Conservation (phyloP, 2,797 vertebrate genomes). For the Dendrocincla tyrannina region DNA sequence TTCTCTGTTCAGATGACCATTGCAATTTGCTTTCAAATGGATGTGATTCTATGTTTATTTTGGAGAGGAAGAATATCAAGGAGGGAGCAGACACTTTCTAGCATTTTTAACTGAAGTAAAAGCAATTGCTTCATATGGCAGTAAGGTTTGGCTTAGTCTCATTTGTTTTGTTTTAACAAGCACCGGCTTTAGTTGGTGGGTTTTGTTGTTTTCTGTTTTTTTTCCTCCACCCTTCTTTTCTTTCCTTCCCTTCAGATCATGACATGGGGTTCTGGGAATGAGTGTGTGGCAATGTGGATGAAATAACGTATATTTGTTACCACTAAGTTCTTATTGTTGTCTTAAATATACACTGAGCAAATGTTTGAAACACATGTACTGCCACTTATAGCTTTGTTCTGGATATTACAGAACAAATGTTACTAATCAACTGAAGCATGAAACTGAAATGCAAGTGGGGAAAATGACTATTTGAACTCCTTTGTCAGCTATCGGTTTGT, state of each 20-base stretch:
- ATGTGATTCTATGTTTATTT: neutral
- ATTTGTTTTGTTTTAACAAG: conserved; percentile 12
- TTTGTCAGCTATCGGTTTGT: neutral
- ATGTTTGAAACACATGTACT: neutral
- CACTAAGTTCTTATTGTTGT: neutral
- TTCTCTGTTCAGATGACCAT: neutral
- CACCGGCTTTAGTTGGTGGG: neutral
- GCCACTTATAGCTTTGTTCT: neutral
- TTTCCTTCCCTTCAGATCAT: neutral
- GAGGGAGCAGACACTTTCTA: neutral
- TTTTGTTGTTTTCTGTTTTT: neutral
- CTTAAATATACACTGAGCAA: neutral
- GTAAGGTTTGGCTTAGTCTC: neutral
- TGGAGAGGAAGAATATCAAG: neutral
- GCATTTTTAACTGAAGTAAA: neutral
- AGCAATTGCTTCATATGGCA: neutral
- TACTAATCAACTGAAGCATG: neutral
- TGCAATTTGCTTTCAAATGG: neutral
- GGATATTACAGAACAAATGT: neutral
- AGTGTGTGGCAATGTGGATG: neutral
- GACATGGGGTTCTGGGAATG: neutral
- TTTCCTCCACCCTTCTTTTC: neutral
- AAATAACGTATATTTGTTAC: neutral
- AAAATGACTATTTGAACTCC: neutral
- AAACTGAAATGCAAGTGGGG: neutral